Evolutionary conservation across 35 echinoderm and acorn worm species (phyloP), one percentile per base, ranked within the genome.

Genomic region (Lytechinus pictus): DNA sequence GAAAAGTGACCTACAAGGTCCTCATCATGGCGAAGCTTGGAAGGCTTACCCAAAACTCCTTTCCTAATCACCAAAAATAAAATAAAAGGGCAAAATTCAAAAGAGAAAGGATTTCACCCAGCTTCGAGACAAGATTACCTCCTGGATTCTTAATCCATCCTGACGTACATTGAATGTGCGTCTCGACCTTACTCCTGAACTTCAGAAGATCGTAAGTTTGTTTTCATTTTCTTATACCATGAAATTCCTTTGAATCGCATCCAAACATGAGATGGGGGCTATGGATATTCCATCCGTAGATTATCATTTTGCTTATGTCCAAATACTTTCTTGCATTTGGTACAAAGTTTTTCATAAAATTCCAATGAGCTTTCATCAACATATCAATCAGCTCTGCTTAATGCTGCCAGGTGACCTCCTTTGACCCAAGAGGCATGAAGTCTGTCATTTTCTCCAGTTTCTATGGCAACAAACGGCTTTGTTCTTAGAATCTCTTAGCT

Each of bases 391-490:
- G 66, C 66, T 79, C 66, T 24, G 14, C 66, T 24, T 79, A 79
- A 79, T n/a, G 21, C 66, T 16, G 14, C 66, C 8, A 79, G 66
- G 66, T 52, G 88, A 90, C 88, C 88, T 90, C 9, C 10, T 44
- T 90, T 90, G 88, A 90, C 88, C 88, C 88, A 28, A 51, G 66
- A 90, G 88, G 52, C 88, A 90, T 6, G 88, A 54, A 90, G 52
- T 90, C 88, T 90, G 28, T 90, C 88, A 90, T 90, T 90, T 54
- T 90, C 88, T 54, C 6, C 16, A 16, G 88, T 90, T 90, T 28
- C 88, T 54, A 52, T 44, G 52, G 88, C 88, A 90, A 90, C 88
- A 90, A 90, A 10, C 88, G 44, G 88, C 88, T 90, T 90, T 90
- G 88, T 90, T 90, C 88, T 52, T 14, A 90, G 88, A 90, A 90